Evolutionary conservation across 2,888 invertebrate species (phyloP).

Genomic region (Hipparchia semele): DNA sequence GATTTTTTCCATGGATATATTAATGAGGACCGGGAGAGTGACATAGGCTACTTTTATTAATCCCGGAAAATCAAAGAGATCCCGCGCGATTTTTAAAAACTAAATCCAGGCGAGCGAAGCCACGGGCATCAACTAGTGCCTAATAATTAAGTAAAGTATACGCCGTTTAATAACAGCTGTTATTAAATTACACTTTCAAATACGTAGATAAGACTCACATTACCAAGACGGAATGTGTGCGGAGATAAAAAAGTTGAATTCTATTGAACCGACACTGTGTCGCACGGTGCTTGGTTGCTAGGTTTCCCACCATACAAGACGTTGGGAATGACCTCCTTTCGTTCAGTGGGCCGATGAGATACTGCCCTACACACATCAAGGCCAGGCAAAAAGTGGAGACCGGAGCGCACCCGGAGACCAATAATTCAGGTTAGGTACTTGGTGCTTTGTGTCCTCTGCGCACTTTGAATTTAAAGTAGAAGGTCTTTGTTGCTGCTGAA

Average conservation of each 20-base stretch:
- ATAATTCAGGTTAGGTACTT: slow-evolving; percentile 63
- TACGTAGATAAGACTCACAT: slow-evolving; percentile 6
- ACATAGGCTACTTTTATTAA: too few relatives aligned
- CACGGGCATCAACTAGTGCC: too few relatives aligned
- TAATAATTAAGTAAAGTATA: not conserved
- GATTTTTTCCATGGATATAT: too few relatives aligned
- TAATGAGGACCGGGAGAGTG: too few relatives aligned
- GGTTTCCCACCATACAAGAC: slow-evolving; percentile 66
- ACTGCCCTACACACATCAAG: slow-evolving; percentile 73
- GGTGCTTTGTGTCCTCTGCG: slow-evolving; percentile 38
- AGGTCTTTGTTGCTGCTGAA: slow-evolving; percentile 1
- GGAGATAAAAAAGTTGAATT: slow-evolving; percentile 25
- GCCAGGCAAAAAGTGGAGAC: slow-evolving; percentile 65
- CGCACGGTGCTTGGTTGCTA: slow-evolving; percentile 41
- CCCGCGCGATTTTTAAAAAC: too few relatives aligned
- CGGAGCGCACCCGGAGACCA: slow-evolving; percentile 62
- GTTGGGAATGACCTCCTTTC: slow-evolving; percentile 69
- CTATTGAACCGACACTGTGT: slow-evolving; percentile 22
- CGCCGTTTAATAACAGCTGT: not conserved
- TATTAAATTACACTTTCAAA: slow-evolving; percentile 8
- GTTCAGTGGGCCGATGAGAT: slow-evolving; percentile 55
- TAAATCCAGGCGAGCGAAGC: too few relatives aligned
- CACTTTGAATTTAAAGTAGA: slow-evolving; percentile 38
- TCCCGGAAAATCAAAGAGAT: too few relatives aligned
- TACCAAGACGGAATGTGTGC: slow-evolving; percentile 13